These are phyloP conservation scores for Pangasius larnaudii DNA, from an alignment of 2,797 vertebrate species.

Conservation along the genomic window DNA sequence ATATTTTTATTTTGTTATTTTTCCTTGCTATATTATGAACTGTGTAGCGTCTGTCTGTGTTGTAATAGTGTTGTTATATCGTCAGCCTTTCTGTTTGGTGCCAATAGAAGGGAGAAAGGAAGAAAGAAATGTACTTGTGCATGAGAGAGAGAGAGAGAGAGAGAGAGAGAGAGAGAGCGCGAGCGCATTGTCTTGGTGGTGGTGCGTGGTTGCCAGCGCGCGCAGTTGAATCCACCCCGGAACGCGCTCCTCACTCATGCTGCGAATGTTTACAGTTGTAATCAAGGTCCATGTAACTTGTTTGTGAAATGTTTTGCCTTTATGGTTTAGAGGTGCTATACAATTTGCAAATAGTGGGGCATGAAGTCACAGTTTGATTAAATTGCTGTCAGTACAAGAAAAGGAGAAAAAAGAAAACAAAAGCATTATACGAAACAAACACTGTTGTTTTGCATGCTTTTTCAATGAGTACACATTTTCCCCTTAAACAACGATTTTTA, in stretches of 20 bases:
- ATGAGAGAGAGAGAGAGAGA: slow-evolving; percentile 48
- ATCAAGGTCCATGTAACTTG: slow-evolving; percentile 77
- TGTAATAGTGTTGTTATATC: slow-evolving; percentile 39
- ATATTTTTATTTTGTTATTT: background rate
- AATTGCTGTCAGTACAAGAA: slow-evolving; percentile 63
- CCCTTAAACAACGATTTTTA: background rate
- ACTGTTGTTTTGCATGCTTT: slow-evolving; percentile 50
- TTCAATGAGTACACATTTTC: slow-evolving; percentile 56
- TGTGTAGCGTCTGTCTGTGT: slow-evolving; percentile 52
- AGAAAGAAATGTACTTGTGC: slow-evolving; percentile 26
- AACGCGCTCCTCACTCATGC: slow-evolving; percentile 73
- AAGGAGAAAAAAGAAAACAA: slow-evolving; percentile 54
- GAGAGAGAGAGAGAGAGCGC: slow-evolving; percentile 47
- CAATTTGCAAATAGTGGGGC: slow-evolving; percentile 72
- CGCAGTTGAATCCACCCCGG: slow-evolving; percentile 64
- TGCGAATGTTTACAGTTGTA: slow-evolving; percentile 76
- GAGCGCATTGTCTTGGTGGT: slow-evolving; percentile 64
- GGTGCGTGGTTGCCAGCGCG: slow-evolving; percentile 62
- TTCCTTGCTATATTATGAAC: slow-evolving; percentile 44
- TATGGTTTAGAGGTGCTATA: slow-evolving; percentile 73
- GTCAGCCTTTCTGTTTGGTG: slow-evolving; percentile 52
- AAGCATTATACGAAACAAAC: slow-evolving; percentile 50
- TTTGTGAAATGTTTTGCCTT: slow-evolving; percentile 74
- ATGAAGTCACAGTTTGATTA: slow-evolving; percentile 69
- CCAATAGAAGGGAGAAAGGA: slow-evolving; percentile 41